A percentile compares a stretch with the other conserved stretches of the same genome.
phyloP scores from a whole-genome alignment of 2,113 vertebrate genomes.

The Nesoenas mayeri region DNA sequence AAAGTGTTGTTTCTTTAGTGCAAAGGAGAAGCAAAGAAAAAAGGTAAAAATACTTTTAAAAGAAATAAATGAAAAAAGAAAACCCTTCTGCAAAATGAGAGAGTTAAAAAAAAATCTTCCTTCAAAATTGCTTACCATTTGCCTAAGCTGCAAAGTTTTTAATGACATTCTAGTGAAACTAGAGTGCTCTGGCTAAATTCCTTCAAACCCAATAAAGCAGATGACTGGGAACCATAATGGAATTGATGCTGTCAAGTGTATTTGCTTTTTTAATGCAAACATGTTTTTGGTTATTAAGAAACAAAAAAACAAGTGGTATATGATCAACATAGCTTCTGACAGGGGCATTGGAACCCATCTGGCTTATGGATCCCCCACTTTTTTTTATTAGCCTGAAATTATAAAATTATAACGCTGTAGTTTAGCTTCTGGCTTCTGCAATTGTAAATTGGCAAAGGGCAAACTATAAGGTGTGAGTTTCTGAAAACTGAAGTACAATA shows the following conservation, averaged over 20 bases:
- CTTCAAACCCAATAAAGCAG: slow-evolving; percentile 68
- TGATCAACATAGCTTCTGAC: slow-evolving; percentile 53
- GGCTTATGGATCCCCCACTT: slow-evolving; percentile 53
- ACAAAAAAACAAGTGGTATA: slow-evolving; percentile 35
- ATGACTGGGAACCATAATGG: slow-evolving; percentile 52
- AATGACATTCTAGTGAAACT: slow-evolving; percentile 51
- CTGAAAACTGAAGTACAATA: slow-evolving; percentile 57
- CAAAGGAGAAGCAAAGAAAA: neutral
- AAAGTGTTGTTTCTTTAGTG: neutral
- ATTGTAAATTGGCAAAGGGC: slow-evolving; percentile 69
- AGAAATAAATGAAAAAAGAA: neutral
- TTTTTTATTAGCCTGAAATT: slow-evolving; percentile 62
- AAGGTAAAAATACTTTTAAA: neutral
- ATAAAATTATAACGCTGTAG: slow-evolving; percentile 67
- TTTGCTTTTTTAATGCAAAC: slow-evolving; percentile 68
- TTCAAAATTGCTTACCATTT: slow-evolving; percentile 45
- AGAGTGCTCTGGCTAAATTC: slow-evolving; percentile 41
- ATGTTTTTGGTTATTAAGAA: slow-evolving; percentile 65
- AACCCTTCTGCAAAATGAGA: neutral
- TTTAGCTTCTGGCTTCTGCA: slow-evolving; percentile 71
- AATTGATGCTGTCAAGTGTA: slow-evolving; percentile 47
- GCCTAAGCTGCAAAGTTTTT: slow-evolving; percentile 60
- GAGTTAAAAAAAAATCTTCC: slow-evolving; percentile 9
- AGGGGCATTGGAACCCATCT: slow-evolving; percentile 69
- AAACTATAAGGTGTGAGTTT: slow-evolving; percentile 68